Conservation (phyloP, 2,113 vertebrate genomes). For the Macquaria ambigua region DNA sequence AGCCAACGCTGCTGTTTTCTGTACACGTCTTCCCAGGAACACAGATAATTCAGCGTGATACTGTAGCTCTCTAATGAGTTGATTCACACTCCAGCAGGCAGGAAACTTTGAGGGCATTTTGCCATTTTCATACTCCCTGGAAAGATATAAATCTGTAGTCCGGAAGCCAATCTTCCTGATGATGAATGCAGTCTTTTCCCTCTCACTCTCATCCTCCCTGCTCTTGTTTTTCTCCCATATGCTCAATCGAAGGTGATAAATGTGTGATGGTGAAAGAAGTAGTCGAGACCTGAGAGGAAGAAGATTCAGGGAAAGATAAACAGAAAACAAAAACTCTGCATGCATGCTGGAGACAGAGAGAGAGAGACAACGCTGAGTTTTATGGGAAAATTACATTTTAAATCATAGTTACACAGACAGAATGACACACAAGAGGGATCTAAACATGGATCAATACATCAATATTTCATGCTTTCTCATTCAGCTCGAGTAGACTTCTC, state of each 20-base stretch:
- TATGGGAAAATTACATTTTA: constrained; percentile 51
- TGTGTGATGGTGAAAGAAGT: constrained; percentile 11
- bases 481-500: constrained; percentile 33
- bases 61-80: constrained; percentile 45
- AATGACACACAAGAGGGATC: constrained; percentile 33
- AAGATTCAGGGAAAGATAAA: background rate
- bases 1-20: constrained; percentile 24
- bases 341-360: background rate
- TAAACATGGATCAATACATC: constrained; percentile 61
- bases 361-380: constrained; percentile 9
- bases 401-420: constrained; percentile 47
- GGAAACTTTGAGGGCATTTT: constrained; percentile 52
- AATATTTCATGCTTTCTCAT: constrained; percentile 57
- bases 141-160: constrained; percentile 42
- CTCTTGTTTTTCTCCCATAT: constrained; percentile 42
- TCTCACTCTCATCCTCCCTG: constrained; percentile 27
- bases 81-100: constrained; percentile 49
- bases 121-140: constrained; percentile 29
- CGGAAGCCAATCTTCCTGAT: constrained; percentile 41
- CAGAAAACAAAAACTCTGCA: constrained; percentile 18
- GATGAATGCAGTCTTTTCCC: constrained; percentile 44
- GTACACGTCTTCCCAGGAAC: background rate
- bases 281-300: constrained; percentile 11
- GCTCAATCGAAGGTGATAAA: constrained; percentile 57
- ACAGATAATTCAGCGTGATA: constrained; percentile 33